Percentiles rank a stretch among this genome's conserved stretches.
phyloP scores from a whole-genome alignment of 1,140 invertebrate genomes.

The Lasioglossum baleicum region DNA sequence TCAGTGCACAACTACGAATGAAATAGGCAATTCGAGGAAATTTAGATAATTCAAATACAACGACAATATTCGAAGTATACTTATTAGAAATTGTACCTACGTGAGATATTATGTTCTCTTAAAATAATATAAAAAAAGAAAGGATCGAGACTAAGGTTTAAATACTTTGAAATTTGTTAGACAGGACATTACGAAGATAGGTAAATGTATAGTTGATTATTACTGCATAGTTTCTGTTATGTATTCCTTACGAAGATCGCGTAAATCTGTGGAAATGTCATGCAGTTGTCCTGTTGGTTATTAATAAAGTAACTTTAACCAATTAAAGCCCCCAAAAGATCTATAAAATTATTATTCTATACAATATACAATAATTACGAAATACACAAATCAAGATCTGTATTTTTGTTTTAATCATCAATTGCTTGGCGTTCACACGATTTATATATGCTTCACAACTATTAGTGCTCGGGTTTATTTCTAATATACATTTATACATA shows the following conservation, averaged over 20 bases:
- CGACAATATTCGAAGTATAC: slow-evolving; percentile 51
- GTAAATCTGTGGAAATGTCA: slow-evolving; percentile 26
- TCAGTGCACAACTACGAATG: slow-evolving; percentile 35
- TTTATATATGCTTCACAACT: slow-evolving; percentile 7
- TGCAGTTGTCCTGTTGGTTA: slow-evolving; percentile 5
- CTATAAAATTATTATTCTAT: not conserved
- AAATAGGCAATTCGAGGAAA: slow-evolving; percentile 33
- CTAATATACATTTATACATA: slow-evolving; percentile 27
- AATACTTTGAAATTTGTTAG: slow-evolving; percentile 14
- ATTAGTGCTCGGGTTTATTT: slow-evolving; percentile 20
- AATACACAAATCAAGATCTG: not conserved
- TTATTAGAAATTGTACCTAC: slow-evolving; percentile 14
- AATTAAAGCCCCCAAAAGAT: not conserved
- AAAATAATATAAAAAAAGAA: not conserved
- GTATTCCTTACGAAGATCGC: not conserved
- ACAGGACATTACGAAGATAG: slow-evolving; percentile 19
- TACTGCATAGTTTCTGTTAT: slow-evolving; percentile 12
- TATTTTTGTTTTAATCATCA: not conserved
- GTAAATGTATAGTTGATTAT: slow-evolving; percentile 27
- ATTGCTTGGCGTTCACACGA: slow-evolving; percentile 27
- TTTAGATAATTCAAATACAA: slow-evolving; percentile 43
- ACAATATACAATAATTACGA: not conserved
- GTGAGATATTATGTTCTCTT: slow-evolving; percentile 23
- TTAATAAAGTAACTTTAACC: not conserved
- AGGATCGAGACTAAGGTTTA: not conserved